These are phyloP conservation scores for Botrylloides violaceus DNA, from an alignment of 23 tunicate species.

Conservation along the genomic window DNA sequence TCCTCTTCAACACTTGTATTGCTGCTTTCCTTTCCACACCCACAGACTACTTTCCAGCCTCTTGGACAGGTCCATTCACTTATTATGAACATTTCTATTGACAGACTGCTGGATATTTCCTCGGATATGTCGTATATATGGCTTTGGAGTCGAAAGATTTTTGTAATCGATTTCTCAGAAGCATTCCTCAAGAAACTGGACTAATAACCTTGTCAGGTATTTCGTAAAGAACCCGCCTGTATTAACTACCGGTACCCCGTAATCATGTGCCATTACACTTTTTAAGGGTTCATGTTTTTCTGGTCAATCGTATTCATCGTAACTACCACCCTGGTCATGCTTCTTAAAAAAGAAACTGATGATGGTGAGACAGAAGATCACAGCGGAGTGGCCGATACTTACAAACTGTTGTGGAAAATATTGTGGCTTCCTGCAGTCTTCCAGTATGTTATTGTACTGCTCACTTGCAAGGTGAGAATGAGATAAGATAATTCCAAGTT, in stretches of 20 bases:
- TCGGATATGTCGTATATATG: slow-evolving; percentile 86
- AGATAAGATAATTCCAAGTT: too few relatives aligned
- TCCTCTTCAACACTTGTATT: too few relatives aligned
- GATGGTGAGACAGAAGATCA: slow-evolving; percentile 26
- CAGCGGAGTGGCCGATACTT: slow-evolving; percentile 66
- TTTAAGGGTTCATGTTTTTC: slow-evolving; percentile 79
- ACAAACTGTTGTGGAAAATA: slow-evolving; percentile 78
- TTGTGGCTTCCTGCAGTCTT: slow-evolving; percentile 50
- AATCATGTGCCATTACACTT: neutral
- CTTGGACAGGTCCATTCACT: neutral
- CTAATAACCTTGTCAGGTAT: slow-evolving; percentile 61
- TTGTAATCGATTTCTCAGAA: slow-evolving; percentile 76
- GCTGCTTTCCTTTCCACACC: too few relatives aligned
- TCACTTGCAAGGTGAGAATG: slow-evolving; percentile 77
- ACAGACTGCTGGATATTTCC: slow-evolving; percentile 95
- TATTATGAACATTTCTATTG: neutral
- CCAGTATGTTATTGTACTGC: slow-evolving; percentile 66
- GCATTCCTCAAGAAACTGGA: slow-evolving; percentile 44
- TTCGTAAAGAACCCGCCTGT: too few relatives aligned
- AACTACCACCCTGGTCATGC: slow-evolving; percentile 82
- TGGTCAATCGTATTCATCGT: slow-evolving; percentile 85
- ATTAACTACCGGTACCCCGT: too few relatives aligned
- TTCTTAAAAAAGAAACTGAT: slow-evolving; percentile 65
- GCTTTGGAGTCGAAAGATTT: slow-evolving; percentile 89
- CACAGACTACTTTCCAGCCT: too few relatives aligned